phyloP scores from a whole-genome alignment of 2,888 invertebrate species.

The Nomada fabriciana region DNA sequence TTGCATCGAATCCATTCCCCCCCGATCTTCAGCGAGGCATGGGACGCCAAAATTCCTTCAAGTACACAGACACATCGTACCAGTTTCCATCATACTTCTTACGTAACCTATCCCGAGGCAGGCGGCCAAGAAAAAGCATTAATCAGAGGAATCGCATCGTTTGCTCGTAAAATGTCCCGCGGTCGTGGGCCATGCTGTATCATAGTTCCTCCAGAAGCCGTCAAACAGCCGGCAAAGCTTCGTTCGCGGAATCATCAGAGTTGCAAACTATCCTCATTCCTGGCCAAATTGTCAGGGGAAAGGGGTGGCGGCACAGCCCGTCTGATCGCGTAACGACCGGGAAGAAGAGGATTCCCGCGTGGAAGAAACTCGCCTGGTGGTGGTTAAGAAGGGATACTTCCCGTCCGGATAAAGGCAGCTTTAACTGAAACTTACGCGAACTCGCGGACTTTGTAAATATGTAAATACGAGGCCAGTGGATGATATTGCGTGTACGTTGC shows the following conservation, averaged over 20 bases:
- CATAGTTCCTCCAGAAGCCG: slow-evolving; percentile 27
- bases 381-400: slow-evolving; percentile 57
- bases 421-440: slow-evolving; percentile 72
- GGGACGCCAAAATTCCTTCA: neutral
- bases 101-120: slow-evolving; percentile 9
- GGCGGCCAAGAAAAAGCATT: slow-evolving; percentile 26
- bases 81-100: slow-evolving; percentile 3
- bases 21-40: neutral
- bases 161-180: slow-evolving; percentile 28
- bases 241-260: slow-evolving; percentile 29
- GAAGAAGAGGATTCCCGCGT: slow-evolving; percentile 21
- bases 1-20: slow-evolving; percentile 12
- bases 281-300: slow-evolving; percentile 27
- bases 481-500: slow-evolving; percentile 71
- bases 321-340: slow-evolving; percentile 28
- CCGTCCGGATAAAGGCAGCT: slow-evolving; percentile 66
- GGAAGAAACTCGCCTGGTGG: slow-evolving; percentile 43
- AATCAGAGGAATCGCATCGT: slow-evolving; percentile 30
- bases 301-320: slow-evolving; percentile 5
- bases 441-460: slow-evolving; percentile 76
- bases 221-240: slow-evolving; percentile 26
- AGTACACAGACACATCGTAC: neutral
- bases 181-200: neutral
- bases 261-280: slow-evolving; percentile 50
- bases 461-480: slow-evolving; percentile 76